A percentile compares a stretch with the other conserved stretches of the same genome.
These are phyloP conservation scores for Gallinago stenura DNA, from an alignment of 2,797 vertebrate species.

Conservation along the genomic window DNA sequence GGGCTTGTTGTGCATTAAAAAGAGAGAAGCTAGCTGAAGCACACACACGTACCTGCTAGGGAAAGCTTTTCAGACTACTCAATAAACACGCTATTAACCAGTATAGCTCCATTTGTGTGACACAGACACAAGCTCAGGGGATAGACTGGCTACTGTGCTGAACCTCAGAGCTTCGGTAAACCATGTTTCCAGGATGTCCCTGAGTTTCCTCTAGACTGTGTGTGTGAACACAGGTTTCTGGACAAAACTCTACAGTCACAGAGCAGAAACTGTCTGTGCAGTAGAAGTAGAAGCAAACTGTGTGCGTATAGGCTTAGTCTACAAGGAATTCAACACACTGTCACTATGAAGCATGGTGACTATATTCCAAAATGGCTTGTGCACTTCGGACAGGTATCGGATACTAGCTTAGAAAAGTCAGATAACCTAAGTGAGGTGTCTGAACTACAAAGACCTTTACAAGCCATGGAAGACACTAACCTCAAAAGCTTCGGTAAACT, in stretches of 20 bases:
- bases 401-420: background rate
- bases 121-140: background rate
- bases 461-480: background rate
- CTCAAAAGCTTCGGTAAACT: background rate
- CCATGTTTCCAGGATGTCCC: background rate
- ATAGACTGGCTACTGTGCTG: background rate
- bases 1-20: background rate
- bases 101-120: background rate
- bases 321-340: rapidly evolving
- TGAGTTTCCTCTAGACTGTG: background rate
- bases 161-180: background rate
- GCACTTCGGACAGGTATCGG: background rate
- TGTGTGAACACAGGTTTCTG: background rate
- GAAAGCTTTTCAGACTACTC: background rate
- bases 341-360: background rate
- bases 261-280: background rate
- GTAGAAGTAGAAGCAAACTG: background rate
- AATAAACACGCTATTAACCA: background rate
- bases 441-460: background rate
- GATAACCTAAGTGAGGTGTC: background rate
- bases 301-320: background rate
- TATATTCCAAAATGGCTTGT: background rate
- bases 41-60: background rate
- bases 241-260: background rate
- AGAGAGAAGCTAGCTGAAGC: background rate